Evolutionary conservation across 2,113 vertebrate genomes (phyloP).

Genomic region (Elaphurus davidianus): DNA sequence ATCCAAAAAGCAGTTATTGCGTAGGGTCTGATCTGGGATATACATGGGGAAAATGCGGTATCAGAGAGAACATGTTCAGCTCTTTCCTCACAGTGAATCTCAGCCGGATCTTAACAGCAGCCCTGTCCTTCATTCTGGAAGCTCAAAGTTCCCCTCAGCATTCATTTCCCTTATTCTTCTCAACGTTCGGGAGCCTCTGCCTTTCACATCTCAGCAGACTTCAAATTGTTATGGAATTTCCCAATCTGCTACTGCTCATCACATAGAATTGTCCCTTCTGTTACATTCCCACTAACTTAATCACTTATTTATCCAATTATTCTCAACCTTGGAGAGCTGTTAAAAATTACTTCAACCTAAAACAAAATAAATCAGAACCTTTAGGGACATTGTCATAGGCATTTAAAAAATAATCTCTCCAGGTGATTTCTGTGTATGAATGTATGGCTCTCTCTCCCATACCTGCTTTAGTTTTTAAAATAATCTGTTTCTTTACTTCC

Average conservation of each 20-base stretch:
- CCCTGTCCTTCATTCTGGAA: background rate
- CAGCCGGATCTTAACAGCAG: background rate
- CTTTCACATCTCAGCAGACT: background rate
- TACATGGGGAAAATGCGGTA: background rate
- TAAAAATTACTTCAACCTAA: background rate
- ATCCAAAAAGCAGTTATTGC: background rate
- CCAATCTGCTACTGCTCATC: background rate
- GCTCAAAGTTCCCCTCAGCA: background rate
- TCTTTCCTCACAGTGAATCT: background rate
- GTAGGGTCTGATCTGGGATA: background rate
- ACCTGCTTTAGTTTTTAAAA: background rate
- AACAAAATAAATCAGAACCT: background rate
- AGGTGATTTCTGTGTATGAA: background rate
- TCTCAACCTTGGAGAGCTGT: background rate
- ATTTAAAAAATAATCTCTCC: background rate
- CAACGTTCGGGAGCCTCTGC: background rate
- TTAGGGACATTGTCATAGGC: background rate
- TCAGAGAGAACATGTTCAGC: background rate
- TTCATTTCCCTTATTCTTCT: background rate
- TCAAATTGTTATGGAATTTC: background rate
- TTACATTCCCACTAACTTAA: background rate
- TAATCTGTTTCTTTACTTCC: background rate
- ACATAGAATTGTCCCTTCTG: background rate
- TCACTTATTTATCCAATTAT: background rate
- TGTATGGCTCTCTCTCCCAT: background rate